Base-by-base conservation (phyloP, 2,113 vertebrate species). In the Tenebrosternarchus preto region DNA sequence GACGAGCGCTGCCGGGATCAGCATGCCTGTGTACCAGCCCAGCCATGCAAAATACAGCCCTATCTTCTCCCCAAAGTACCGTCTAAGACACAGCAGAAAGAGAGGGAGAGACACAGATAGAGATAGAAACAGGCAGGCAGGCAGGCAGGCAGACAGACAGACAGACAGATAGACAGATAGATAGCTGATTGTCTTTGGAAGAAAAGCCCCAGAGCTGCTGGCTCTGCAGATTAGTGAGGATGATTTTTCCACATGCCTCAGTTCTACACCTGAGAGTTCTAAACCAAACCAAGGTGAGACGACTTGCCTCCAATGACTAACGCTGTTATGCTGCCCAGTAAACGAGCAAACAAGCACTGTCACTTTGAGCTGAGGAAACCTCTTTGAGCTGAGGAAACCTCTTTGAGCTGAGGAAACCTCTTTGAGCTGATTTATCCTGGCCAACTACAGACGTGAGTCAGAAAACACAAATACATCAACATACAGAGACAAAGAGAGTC, bases 51-150 rank as follows among this genome's bases (percentile, higher is more conserved):
- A 99, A 88, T 99, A 99, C 15, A 99, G 92, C 7, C 98, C 98
- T 4, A 99, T 99, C 89, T 99, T 99, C 92, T 99, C 98, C 73
- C 98, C 98, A 85, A 99, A 99, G 88, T 99, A 99, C 22, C 97
- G 89, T 88, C 98, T 99, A 5, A 27, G 60, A 50, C 43, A 50
- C 43, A 50, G 11, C 43, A 80, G 31, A 80, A 25, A 73, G 24
- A 70, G 63, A 72, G 16, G 29, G 4, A 68, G 8, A 72, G 31
- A 64, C 12, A 27, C 29, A 83, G 3, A 64, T 1, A 55, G 20
- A 74, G 22, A 68, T 43, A 69, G 66, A 24, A 78, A 53, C 68
- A 79, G 43, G 61, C 11, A 33, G 25, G 12, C 15, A 29, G 2
- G 63, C 6, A 72, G 31, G 60, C 16, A 29, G 36, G 82, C 1